Evolutionary conservation across 2,113 vertebrate species (phyloP), one percentile per base, ranked within the genome.

Genomic region (Scalopus aquaticus): DNA sequence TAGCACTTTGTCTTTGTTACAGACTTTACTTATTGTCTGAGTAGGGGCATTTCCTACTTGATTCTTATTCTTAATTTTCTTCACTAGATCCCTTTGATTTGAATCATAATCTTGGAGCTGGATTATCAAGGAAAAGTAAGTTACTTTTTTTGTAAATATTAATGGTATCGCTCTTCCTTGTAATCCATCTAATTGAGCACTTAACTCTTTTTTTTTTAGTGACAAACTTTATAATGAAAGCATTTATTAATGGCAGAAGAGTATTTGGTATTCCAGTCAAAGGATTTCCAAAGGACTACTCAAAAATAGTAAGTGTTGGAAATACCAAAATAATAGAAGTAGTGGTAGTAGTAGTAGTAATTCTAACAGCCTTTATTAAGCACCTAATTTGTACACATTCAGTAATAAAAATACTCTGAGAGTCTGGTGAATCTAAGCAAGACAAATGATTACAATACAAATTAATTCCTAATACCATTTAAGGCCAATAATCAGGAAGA

Each of bases 141-240:
- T 95, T 46, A 69, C 28, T 83, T 88, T 51, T 32, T 91, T 90
- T 90, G 58, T 37, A 91, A 86, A 90, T 91, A 24, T 79, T 49
- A 79, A 17, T 69, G 4, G 70, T 30, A 12, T 80, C 30, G 96
- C 67, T 19, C 78, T 65, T 92, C 56, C 92, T 96, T 92, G 62
- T 92, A 91, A 69, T 64, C 73, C 73, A 69, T 62, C 83, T 91
- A 39, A 92, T 69, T 32, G 37, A 89, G 88, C 79, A 24, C 15
- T n/a, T 37, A 35, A 69, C 46, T 96, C 42, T 92, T 72, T 58
- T 72, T 35, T 92, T 95, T 93, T 91, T 96, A 99, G 99, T 99
- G 99, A 99, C 99, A 84, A 99, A 99, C 98, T 99, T 99, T 98
- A 99, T 99, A 98, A 99, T 99, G 99, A 99, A 99, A 97, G 99